phyloP scores from a whole-genome alignment of 2,797 vertebrate species.

The Austrolebias charrua region DNA sequence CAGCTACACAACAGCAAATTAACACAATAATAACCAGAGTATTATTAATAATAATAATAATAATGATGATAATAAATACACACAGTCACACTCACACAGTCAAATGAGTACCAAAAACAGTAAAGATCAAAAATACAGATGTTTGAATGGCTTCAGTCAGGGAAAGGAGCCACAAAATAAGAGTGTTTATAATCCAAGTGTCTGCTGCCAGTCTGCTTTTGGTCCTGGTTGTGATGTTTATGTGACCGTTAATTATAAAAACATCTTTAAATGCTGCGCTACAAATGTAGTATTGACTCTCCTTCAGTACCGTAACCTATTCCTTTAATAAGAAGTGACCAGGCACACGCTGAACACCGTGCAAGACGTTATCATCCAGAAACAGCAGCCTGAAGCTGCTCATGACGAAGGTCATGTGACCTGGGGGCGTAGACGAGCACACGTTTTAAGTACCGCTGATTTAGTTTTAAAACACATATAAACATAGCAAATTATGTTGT shows the following conservation, averaged over 20 bases:
- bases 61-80: conserved; percentile 75
- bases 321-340: background rate
- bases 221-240: background rate
- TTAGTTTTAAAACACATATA: background rate
- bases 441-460: background rate
- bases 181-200: conserved; percentile 5
- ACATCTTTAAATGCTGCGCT: background rate
- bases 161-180: conserved; percentile 15
- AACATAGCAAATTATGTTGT: background rate
- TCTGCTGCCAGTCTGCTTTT: conserved; percentile 1
- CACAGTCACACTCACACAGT: conserved; percentile 85
- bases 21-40: conserved; percentile 67
- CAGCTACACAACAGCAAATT: conserved; percentile 86
- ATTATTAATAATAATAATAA: conserved; percentile 76
- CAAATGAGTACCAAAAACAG: conserved; percentile 80
- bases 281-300: background rate
- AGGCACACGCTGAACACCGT: conserved; percentile 7
- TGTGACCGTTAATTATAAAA: conserved; percentile 1
- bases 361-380: background rate
- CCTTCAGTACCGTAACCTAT: background rate
- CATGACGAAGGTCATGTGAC: conserved; percentile 23
- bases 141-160: conserved; percentile 40
- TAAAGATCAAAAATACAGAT: conserved; percentile 84
- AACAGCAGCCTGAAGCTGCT: conserved; percentile 2
- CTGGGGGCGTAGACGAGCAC: background rate